Evolutionary conservation across 2,888 invertebrate genomes (phyloP), one percentile per base, ranked within the genome.

Genomic region (Cephus pygmeus): DNA sequence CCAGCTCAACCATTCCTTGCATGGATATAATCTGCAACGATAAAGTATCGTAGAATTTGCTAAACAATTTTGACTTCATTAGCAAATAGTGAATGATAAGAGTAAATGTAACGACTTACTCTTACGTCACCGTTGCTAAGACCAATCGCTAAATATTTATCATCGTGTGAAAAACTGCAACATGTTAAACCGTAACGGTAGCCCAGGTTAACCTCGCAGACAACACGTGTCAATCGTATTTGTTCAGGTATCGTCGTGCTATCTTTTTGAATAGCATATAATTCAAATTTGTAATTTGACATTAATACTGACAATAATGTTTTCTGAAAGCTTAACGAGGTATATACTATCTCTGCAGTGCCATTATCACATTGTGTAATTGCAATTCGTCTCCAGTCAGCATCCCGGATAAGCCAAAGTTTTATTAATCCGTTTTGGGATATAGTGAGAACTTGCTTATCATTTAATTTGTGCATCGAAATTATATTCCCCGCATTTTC

Each of bases 141-240:
- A 1, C 95, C 95, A 85, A 95, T 87, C 0, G 95, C 95, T 23
- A 95, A 90, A 79, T 94, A 92, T 76, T 92, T 91, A 9, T 93
- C 94, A 85, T 95, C 93, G 0, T 92, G 87, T 0, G 94, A 94
- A 92, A 91, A 90, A 75, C 87, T 84, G 79, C 90, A 90, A 73
- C 85, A 89, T 33, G 84, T 87, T 34, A 88, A 77, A 79, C 83
- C 83, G 4, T 80, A 69, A 23, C 81, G 77, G 75, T 79, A 85
- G 11, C 35, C 12, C 23, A 79, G 69, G 33, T 77, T 79, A 40
- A 79, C 76, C 15, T 79, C 30, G 12, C 31, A 35, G 30, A 71
- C 36, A 80, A 76, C 76, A 81, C 33, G 75, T 73, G 3, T 77
- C 73, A 12, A 86, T 78, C 34, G 80, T 3, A 81, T 79, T 69